Conservation (phyloP, 2,888 invertebrate genomes). For the Ectemnius lituratus region DNA sequence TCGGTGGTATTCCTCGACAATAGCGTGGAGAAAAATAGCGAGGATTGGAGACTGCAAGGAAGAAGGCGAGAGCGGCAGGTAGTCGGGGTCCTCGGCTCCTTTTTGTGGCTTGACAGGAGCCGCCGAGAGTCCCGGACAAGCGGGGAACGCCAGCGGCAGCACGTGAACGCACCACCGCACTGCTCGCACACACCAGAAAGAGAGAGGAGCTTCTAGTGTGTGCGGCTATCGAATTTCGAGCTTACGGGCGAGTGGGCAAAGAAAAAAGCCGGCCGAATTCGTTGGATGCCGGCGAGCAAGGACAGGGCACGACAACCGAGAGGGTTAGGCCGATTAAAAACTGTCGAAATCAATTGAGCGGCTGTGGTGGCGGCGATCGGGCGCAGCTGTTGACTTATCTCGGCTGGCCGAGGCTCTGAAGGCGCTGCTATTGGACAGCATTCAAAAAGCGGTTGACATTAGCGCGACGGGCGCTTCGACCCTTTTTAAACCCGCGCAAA, state of each 20-base stretch:
- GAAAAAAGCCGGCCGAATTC: background rate
- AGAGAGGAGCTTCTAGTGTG: no score
- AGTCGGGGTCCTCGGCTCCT: constrained; percentile 42
- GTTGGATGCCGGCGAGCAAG: background rate
- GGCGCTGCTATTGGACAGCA: constrained; percentile 47
- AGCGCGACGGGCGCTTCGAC: constrained; percentile 6
- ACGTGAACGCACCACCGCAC: constrained; percentile 21
- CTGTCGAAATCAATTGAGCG: no score
- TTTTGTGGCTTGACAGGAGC: constrained; percentile 20
- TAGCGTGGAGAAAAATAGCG: no score
- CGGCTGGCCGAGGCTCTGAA: background rate
- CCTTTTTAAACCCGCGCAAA: constrained; percentile 10
- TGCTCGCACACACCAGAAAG: no score
- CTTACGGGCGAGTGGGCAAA: background rate
- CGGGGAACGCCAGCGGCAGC: background rate
- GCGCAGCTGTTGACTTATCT: background rate
- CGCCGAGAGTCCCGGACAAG: background rate
- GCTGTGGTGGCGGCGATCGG: background rate
- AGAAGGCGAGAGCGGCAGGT: constrained; percentile 39
- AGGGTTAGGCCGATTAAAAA: no score
- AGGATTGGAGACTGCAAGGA: no score
- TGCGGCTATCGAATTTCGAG: constrained; percentile 18
- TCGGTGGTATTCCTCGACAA: no score
- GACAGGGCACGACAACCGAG: no score
- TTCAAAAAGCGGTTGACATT: constrained; percentile 52